Evolutionary conservation across 2,888 invertebrate genomes (phyloP), one percentile per base, ranked within the genome.

Genomic region (Acrobasis suavella): DNA sequence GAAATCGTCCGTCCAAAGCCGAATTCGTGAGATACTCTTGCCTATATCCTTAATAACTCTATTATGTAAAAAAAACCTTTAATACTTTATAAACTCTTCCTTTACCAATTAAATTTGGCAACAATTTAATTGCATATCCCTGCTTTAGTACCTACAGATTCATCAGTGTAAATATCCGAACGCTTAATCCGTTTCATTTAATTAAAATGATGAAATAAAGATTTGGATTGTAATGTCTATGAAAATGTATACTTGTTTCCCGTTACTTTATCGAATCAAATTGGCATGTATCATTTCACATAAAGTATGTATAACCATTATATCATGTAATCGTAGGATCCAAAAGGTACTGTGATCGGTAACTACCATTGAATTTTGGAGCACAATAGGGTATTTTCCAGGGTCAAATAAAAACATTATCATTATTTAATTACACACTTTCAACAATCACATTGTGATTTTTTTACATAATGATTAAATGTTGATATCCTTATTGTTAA

Each of bases 261-360:
- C 22, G 39, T 55, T 15, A 37, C 38, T 55, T 54, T n/a, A 55
- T 60, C 50, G 52, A 42, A 52, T 42, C 17, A 66, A 72, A 74
- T 77, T 71, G 74, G 73, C 73, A 70, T 73, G 61, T 71, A 72
- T 75, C 69, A 64, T 74, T 75, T 74, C 65, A 72, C 68, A 72
- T 74, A 67, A 73, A 74, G 70, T 74, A 73, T 71, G 69, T 74
- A 70, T 72, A 72, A 74, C 74, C 76, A 81, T 78, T 83, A 79
- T 83, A 84, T 81, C 76, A 78, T 74, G 72, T 79, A 77, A 77
- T 80, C 72, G 81, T 89, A 88, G 83, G 77, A 84, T 85, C 81
- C 83, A 80, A 80, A 78, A 74, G 77, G 86, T 89, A 90, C 90
- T 89, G 89, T 89, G 87, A 89, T 87, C 81, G 79, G 86, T 86